phyloP scores from a whole-genome alignment of 2,113 vertebrate genomes.

The Amphiprion ocellaris region DNA sequence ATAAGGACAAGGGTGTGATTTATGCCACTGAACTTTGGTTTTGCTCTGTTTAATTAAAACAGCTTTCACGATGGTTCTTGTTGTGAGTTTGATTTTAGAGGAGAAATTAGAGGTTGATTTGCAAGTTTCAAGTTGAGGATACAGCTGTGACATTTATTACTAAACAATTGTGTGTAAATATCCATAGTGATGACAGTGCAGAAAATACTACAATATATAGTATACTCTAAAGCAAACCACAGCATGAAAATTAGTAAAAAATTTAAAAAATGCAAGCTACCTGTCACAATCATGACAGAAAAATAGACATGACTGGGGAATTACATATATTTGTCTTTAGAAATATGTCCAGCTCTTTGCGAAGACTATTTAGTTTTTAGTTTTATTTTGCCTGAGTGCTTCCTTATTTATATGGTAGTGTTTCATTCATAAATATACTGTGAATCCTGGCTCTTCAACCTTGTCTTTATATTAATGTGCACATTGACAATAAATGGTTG shows the following conservation, averaged over 20 bases:
- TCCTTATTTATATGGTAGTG: no score
- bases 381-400: background rate
- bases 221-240: background rate
- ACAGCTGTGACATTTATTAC: no score
- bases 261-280: background rate
- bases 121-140: no score
- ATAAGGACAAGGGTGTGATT: slow-evolving; percentile 14
- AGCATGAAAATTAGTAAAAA: background rate
- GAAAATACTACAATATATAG: no score
- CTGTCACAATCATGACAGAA: background rate
- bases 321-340: no score
- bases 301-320: background rate
- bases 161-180: no score
- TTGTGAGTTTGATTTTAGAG: no score
- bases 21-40: slow-evolving; percentile 3
- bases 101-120: no score
- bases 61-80: background rate
- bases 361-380: background rate
- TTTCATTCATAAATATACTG: background rate
- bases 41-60: background rate
- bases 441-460: no score
- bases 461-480: background rate
- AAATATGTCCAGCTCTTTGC: no score
- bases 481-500: background rate
- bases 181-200: no score